Base-by-base conservation (phyloP, 2,113 vertebrate genomes). In the Pseudorasbora parva region DNA sequence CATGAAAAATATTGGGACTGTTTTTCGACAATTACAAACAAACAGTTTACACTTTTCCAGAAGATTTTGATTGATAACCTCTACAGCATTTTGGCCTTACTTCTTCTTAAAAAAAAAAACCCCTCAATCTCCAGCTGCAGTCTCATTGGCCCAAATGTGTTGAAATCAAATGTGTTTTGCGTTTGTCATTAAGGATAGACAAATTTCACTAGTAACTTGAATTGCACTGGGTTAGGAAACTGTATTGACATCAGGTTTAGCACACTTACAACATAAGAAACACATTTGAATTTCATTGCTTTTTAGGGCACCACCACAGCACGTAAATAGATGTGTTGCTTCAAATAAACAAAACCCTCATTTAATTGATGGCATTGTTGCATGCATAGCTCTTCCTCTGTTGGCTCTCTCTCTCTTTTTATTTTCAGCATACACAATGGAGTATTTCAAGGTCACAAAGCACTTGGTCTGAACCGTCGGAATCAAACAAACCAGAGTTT, bases 391-490 rank as follows among this genome's bases (percentile, higher is more conserved):
- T 69, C 33, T 41, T 41, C 33, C 66, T 69, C 66, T 69, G 64
- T 37, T 21, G 19, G 33, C 33, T 41, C 8, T 41, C 66, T 41
- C 66, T 41, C 19, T 21, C 9, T 69, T 12, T 41, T 69, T 69
- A 9, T 69, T 21, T 69, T 69, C 66, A 41, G 33, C 33, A n/a
- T 68, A 69, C 33, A 41, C 66, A 41, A 41, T n/a, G 33, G 33
- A 69, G 66, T 21, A 69, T 69, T 69, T 69, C 66, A 69, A 69
- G 66, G 66, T 69, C 66, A 69, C 66, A 69, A 5, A 41, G 66
- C 33, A 69, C 19, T 68, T 68, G 33, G 64, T 68, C 64, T 68
- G 64, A 68, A 68, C 64, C 64, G 66, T n/a, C 33, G n/a, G 66
- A 69, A 69, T 69, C 66, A 69, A 69, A 69, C 33, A 69, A 41